These are phyloP conservation scores for Tiaroga cobitis DNA, from an alignment of 2,797 vertebrate species.

Conservation along the genomic window DNA sequence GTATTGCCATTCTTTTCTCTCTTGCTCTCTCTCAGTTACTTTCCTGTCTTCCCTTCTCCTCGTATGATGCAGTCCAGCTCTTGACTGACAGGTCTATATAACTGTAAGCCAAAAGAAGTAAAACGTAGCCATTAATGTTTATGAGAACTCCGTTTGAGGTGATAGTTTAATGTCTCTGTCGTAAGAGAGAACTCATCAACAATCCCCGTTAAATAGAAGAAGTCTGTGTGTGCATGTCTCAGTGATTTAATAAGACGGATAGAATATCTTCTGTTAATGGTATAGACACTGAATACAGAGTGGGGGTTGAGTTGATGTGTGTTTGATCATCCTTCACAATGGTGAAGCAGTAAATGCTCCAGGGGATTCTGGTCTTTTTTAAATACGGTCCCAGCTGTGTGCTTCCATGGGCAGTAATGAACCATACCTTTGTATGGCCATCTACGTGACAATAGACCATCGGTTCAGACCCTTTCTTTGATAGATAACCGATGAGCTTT, in stretches of 20 bases:
- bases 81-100: slow-evolving; percentile 58
- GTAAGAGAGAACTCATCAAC: slow-evolving; percentile 50
- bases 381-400: slow-evolving; percentile 73
- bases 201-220: slow-evolving; percentile 39
- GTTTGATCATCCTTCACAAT: slow-evolving; percentile 44
- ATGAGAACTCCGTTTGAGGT: slow-evolving; percentile 46
- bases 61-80: slow-evolving; percentile 16
- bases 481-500: slow-evolving; percentile 70
- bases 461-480: slow-evolving; percentile 63
- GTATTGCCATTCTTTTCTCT: slow-evolving; percentile 64
- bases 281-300: slow-evolving; percentile 18
- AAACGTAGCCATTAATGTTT: slow-evolving; percentile 59
- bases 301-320: slow-evolving; percentile 43
- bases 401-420: slow-evolving; percentile 61
- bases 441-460: slow-evolving; percentile 49
- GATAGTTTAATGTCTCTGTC: slow-evolving; percentile 57
- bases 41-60: slow-evolving; percentile 17
- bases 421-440: slow-evolving; percentile 44
- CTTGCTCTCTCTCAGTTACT: slow-evolving; percentile 38
- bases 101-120: slow-evolving; percentile 51
- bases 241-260: slow-evolving; percentile 26
- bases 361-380: slow-evolving; percentile 37
- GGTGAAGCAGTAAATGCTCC: slow-evolving; percentile 48
- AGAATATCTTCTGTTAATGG: slow-evolving; percentile 26
- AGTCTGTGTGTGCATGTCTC: slow-evolving; percentile 16